Evolutionary conservation across 2,888 invertebrate species (phyloP).

Genomic region (Nasonia oneida): DNA sequence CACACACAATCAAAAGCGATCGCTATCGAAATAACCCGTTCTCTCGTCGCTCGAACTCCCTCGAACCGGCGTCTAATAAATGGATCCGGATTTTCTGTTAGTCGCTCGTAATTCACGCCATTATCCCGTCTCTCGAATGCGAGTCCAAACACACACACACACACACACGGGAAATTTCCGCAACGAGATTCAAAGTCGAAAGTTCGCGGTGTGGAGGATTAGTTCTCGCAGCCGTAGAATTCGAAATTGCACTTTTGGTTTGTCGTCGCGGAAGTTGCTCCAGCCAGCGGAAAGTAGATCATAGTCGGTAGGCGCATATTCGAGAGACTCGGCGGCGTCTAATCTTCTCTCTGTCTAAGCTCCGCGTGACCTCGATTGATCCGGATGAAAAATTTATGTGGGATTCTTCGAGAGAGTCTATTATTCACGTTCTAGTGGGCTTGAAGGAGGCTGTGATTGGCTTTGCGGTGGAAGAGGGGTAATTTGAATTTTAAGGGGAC

Average conservation of each 20-base stretch:
- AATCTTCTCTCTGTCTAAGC: slow-evolving; percentile 40
- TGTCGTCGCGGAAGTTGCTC: slow-evolving; percentile 28
- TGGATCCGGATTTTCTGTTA: slow-evolving; percentile 54
- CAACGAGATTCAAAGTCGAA: slow-evolving; percentile 17
- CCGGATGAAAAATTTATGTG: slow-evolving; percentile 29
- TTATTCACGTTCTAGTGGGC: too few relatives aligned
- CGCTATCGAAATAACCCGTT: neutral
- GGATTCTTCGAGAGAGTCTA: neutral
- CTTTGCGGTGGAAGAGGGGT: too few relatives aligned
- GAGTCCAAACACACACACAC: slow-evolving; percentile 4
- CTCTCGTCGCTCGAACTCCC: neutral
- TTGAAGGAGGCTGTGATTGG: too few relatives aligned
- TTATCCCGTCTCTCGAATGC: slow-evolving; percentile 42
- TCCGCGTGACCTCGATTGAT: slow-evolving; percentile 36
- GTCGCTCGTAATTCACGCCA: slow-evolving; percentile 46
- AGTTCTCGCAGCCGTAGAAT: slow-evolving; percentile 43
- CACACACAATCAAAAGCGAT: neutral
- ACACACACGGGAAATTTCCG: slow-evolving; percentile 13
- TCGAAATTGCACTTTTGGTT: slow-evolving; percentile 51
- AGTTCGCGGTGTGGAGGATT: slow-evolving; percentile 30
- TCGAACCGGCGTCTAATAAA: slow-evolving; percentile 20
- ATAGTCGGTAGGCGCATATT: slow-evolving; percentile 49
- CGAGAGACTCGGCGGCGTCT: slow-evolving; percentile 7
- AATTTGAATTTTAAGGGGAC: too few relatives aligned
- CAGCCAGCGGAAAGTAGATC: slow-evolving; percentile 41